Evolutionary conservation across 2,113 vertebrate genomes (phyloP).

Genomic region (Pterocles burchelli): DNA sequence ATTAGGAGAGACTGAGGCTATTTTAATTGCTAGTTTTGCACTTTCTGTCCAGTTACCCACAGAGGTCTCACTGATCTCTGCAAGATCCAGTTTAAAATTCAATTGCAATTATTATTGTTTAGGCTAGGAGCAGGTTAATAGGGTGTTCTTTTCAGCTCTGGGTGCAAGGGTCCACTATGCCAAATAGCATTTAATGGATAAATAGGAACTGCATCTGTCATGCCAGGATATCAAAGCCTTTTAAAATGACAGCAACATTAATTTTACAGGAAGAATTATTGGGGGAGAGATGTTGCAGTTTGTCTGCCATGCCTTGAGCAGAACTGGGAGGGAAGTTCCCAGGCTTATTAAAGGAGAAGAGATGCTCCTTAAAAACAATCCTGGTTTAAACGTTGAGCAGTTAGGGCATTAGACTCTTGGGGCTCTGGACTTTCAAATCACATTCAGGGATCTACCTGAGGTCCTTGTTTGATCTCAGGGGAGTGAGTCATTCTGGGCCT

Average conservation of each 20-base stretch:
- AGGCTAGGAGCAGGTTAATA: neutral
- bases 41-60: neutral
- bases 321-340: neutral
- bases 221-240: neutral
- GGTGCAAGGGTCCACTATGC: neutral
- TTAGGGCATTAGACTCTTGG: neutral
- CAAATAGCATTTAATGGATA: neutral
- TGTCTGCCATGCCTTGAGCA: neutral
- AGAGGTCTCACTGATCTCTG: slow-evolving; percentile 21
- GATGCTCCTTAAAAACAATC: neutral
- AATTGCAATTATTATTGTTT: slow-evolving; percentile 11
- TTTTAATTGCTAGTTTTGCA: slow-evolving; percentile 7
- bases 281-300: neutral
- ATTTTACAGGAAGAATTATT: neutral
- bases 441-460: neutral
- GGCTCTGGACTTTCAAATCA: neutral
- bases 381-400: neutral
- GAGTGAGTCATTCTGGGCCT: neutral
- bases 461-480: neutral
- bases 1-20: neutral
- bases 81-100: neutral
- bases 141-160: neutral
- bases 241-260: neutral
- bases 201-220: neutral
- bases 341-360: neutral